Evolutionary conservation across 2,113 vertebrate species (phyloP), one percentile per base, ranked within the genome.

Genomic region (Ptychochromis oligacanthus): DNA sequence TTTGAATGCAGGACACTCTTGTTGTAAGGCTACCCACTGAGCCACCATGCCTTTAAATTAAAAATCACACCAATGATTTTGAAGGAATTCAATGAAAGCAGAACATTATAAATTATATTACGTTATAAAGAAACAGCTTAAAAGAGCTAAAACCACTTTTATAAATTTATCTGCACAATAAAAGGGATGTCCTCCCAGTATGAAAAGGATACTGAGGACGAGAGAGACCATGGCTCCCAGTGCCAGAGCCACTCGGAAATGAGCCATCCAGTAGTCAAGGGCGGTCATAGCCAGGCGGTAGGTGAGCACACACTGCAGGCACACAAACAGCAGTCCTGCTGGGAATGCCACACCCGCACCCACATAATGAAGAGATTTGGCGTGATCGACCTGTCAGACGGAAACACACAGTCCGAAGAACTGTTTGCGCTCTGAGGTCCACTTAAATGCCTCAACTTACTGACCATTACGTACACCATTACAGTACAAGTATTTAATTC

Each of bases 321-420:
- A 97, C 87, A 97, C 96, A 4, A 97, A 98, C 31, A 98, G 95
- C 92, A 98, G 94, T 9, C 97, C 97, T 0, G 97, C 97, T 0
- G 96, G 96, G 86, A 98, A 97, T 14, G 97, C 96, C 74, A 97
- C 96, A 0, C 97, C 96, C 0, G 97, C 95, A 3, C 97, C 97
- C 1, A 98, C 93, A 7, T 98, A 98, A 95, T 98, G 97, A 24
- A 98, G 95, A 43, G 97, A 97, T 89, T 96, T 98, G 34, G 97
- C 97, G 1, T 97, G 95, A 93, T 98, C 97, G 65, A 98, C 97
- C 97, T 98, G 92, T 4, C 36, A 15, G n/a, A 79, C 34, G 77
- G 22, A 81, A 10, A 28, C 8, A 18, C 1, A 13, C 18, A 18
- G 54, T 79, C 38, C 72, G 31, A 18, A 52, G 2, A 14, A 14